Evolutionary conservation across 2,113 vertebrate species (phyloP), one percentile per base, ranked within the genome.

Genomic region (Zosterops pallidus): DNA sequence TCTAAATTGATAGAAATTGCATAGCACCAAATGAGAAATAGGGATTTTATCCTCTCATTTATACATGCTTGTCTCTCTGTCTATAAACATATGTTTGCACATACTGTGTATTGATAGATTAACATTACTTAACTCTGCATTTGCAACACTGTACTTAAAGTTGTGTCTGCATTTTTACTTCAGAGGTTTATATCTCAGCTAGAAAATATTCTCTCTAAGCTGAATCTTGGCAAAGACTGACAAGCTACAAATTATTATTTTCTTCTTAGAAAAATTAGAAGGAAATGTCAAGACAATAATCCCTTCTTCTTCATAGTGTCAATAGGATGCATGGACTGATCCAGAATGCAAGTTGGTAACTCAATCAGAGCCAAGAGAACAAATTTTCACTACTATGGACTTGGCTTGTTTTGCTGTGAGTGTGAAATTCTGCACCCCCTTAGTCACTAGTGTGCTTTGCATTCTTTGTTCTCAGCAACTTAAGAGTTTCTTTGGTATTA

Each of bases 71-170:
- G 92, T 97, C 96, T 98, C 94, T 94, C 92, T 97, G 95, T 98
- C 97, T 97, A 96, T 98, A 98, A 98, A 97, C 98, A 98, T 97
- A 98, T 97, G 97, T 97, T 98, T 98, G 97, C 96, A 97, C 97
- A 97, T 98, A 97, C 95, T 97, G 97, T 96, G 95, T 97, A 97
- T 97, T 97, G 97, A 97, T 97, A 97, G 97, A 98, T 97, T 98
- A 98, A 97, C 97, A 97, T 98, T 97, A 98, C 95, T 91, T 91
- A 97, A 96, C 95, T 92, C 86, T 97, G 95, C 96, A 94, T 97
- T 98, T 97, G 93, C 96, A 97, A 92, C 92, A 96, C 97, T 97
- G 94, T 97, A 97, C 93, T 98, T 98, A 98, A 97, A 96, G 94
- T 96, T 98, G 95, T 97, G 96, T 98, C 97, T 97, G 96, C 95